These are phyloP conservation scores for Thera obeliscata DNA, from an alignment of 2,888 invertebrate species.

Conservation along the genomic window DNA sequence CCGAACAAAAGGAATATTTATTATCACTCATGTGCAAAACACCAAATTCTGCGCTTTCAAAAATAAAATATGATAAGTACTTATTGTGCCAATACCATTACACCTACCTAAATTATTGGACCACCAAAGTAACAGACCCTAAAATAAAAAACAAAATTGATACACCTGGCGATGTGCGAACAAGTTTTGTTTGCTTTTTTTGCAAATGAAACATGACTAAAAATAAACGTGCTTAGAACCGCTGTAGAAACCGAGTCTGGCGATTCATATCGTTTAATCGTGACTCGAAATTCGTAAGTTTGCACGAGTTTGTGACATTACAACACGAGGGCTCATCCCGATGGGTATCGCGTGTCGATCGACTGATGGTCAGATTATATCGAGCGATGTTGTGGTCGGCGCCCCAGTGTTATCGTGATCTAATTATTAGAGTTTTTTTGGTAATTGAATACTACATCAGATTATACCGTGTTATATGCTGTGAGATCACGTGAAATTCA, in stretches of 20 bases:
- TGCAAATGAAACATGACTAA: constrained; percentile 8
- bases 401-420: constrained; percentile 36
- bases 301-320: constrained; percentile 63
- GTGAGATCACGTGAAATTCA: constrained; percentile 19
- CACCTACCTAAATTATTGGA: constrained; percentile 44
- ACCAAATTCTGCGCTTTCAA: constrained; percentile 22
- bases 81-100: constrained; percentile 40
- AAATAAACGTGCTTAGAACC: constrained; percentile 27
- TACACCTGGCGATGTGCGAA: constrained; percentile 37
- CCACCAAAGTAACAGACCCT: constrained; percentile 38
- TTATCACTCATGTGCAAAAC: constrained; percentile 26
- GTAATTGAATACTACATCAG: constrained; percentile 37
- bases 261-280: constrained; percentile 52
- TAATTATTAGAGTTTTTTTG: constrained; percentile 32
- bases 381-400: constrained; percentile 36
- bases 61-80: constrained; percentile 40
- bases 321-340: constrained; percentile 31
- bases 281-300: constrained; percentile 70
- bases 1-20: constrained; percentile 32
- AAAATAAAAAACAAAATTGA: constrained; percentile 34
- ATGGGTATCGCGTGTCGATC: constrained; percentile 38
- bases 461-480: constrained; percentile 14
- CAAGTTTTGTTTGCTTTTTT: constrained; percentile 31
- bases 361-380: constrained; percentile 19
- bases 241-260: constrained; percentile 24